A percentile compares a stretch with the other conserved stretches of the same genome.
Conservation (phyloP, 2,113 vertebrate species). For the Myiagra hebetior region DNA sequence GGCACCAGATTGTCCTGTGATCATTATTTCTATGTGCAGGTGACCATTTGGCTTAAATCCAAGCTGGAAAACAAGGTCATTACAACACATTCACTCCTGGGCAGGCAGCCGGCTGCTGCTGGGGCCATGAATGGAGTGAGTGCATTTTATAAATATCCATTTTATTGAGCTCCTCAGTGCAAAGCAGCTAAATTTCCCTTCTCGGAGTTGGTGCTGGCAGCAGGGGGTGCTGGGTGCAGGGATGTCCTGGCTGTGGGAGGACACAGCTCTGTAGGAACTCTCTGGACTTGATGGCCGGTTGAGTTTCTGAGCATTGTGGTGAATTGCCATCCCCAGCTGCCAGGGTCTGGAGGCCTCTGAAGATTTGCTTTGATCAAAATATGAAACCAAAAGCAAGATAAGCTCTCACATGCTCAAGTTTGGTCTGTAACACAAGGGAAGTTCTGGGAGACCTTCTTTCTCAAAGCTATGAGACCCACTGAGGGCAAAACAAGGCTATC, state of each 20-base stretch:
- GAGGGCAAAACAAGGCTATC: background rate
- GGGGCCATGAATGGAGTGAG: accelerated
- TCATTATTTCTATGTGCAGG: background rate
- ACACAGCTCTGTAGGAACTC: background rate
- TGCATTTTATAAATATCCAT: background rate
- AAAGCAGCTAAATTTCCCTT: background rate
- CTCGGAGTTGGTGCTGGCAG: background rate
- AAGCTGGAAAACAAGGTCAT: accelerated
- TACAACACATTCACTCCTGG: accelerated
- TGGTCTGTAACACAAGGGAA: background rate
- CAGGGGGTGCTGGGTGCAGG: background rate
- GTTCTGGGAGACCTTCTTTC: background rate
- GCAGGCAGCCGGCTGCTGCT: accelerated
- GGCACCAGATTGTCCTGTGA: background rate
- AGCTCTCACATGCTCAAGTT: background rate
- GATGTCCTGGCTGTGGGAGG: background rate
- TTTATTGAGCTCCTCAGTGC: background rate
- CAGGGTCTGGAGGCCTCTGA: background rate
- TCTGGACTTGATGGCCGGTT: accelerated
- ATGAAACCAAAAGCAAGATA: background rate
- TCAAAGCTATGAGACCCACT: background rate
- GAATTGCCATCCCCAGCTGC: background rate
- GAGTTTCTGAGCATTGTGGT: background rate
- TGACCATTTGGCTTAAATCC: background rate
- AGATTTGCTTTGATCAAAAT: background rate